Evolutionary conservation across 2,888 invertebrate genomes (phyloP), one percentile per base, ranked within the genome.

Genomic region (Orthosia gracilis): DNA sequence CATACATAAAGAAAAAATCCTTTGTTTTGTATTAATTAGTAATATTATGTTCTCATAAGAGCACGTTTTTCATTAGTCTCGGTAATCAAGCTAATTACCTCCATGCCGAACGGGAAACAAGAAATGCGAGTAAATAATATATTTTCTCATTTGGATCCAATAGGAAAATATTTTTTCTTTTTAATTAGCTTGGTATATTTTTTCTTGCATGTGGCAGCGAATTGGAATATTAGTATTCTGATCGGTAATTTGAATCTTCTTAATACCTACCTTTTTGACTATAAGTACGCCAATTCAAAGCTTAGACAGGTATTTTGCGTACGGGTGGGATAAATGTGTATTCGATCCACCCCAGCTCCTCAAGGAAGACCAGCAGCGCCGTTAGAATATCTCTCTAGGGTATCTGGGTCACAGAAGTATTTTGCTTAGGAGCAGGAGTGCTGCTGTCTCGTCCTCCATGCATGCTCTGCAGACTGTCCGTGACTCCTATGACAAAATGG

Each of bases 51-150:
- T 77, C 78, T 70, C 79, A 71, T 54, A 49, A 26, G 40, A 54
- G 31, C 69, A 63, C 66, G 70, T 82, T 78, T 64, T 68, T 78
- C 64, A 64, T 83, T 71, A 68, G 59, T 50, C 40, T 5, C 71
- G 50, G 63, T 78, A 83, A 80, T 80, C 64, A 72, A 65, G 65
- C 67, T 80, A 80, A 80, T 80, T 80, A 78, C 67, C 55, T 65
- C 79, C 64, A 65, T 71, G 70, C 59, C 55, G 78, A 80, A 80
- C 26, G 47, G 49, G 47, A 18, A 61, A 65, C 15, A 58, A 78
- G 81, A 78, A 70, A 70, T 54, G 47, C 47, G 64, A 13, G 26
- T 63, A 55, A 80, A 78, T 49, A 21, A 81, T 49, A 21, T 66
- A 45, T 68, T 68, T 68, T 50, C 79, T 65, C 64, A 26, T 77